These are phyloP conservation scores for Acomys russatus DNA, from an alignment of 2,797 vertebrate genomes.

Conservation along the genomic window DNA sequence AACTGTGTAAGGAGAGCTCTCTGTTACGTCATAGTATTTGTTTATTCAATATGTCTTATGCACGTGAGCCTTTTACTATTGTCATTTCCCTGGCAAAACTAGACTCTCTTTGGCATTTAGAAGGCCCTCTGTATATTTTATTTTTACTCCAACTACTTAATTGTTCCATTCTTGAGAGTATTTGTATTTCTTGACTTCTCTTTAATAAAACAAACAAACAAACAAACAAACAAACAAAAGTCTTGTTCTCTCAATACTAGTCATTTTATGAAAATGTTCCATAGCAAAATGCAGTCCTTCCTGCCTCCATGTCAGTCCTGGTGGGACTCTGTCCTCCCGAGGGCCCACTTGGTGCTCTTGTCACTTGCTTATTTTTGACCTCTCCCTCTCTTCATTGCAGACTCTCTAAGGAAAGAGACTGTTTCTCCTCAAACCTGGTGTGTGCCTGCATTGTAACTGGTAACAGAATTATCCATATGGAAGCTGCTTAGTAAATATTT, in stretches of 20 bases:
- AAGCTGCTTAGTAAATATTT: neutral
- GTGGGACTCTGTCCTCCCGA: neutral
- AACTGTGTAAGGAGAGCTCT: neutral
- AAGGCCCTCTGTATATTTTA: neutral
- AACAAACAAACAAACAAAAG: neutral
- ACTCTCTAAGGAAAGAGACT: neutral
- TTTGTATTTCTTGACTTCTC: neutral
- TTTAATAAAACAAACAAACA: neutral
- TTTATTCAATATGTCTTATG: neutral
- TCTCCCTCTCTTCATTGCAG: neutral
- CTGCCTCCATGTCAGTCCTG: accelerated
- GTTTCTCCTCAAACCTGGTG: neutral
- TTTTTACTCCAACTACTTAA: neutral
- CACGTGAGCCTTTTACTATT: neutral
- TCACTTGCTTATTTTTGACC: neutral
- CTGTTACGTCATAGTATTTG: neutral
- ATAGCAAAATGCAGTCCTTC: neutral
- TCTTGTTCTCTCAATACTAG: neutral
- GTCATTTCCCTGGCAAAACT: neutral
- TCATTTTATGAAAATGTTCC: neutral
- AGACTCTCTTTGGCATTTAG: neutral
- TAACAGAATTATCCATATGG: neutral
- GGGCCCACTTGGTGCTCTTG: neutral
- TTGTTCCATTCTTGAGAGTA: neutral
- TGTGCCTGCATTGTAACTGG: neutral